phyloP scores from a whole-genome alignment of 1,140 invertebrate species.

The Brachionus manjavacas region DNA sequence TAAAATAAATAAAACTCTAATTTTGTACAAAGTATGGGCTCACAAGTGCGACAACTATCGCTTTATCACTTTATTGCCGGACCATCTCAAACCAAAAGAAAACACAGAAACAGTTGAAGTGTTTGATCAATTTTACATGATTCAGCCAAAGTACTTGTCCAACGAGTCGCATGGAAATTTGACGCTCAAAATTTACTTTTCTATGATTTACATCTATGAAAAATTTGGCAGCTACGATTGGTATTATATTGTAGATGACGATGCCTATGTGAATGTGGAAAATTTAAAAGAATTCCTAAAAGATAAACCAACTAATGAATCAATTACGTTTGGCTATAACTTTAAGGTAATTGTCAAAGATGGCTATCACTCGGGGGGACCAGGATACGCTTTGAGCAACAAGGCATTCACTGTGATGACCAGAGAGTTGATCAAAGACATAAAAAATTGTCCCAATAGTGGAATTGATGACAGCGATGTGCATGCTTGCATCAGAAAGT shows the following conservation, averaged over 20 bases:
- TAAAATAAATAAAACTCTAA: constrained; percentile 6
- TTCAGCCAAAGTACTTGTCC: neutral
- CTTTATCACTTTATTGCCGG: neutral
- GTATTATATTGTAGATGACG: constrained; percentile 90
- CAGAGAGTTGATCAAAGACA: neutral
- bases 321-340: constrained; percentile 43
- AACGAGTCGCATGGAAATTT: neutral
- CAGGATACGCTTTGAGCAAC: constrained; percentile 51
- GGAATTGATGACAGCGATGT: constrained; percentile 4
- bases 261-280: constrained; percentile 69
- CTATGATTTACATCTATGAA: constrained; percentile 57
- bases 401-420: neutral
- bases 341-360: constrained; percentile 19
- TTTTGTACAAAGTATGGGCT: neutral
- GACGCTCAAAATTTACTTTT: neutral
- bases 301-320: constrained; percentile 44
- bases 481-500: neutral
- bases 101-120: neutral
- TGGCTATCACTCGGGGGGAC: constrained; percentile 44
- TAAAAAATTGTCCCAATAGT: neutral
- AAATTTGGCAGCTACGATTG: constrained; percentile 64
- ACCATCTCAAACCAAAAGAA: neutral
- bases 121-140: neutral
- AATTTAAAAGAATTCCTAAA: constrained; percentile 55
- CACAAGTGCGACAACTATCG: neutral